Evolutionary conservation across 2,113 vertebrate genomes (phyloP).

Genomic region (Jaculus jaculus): DNA sequence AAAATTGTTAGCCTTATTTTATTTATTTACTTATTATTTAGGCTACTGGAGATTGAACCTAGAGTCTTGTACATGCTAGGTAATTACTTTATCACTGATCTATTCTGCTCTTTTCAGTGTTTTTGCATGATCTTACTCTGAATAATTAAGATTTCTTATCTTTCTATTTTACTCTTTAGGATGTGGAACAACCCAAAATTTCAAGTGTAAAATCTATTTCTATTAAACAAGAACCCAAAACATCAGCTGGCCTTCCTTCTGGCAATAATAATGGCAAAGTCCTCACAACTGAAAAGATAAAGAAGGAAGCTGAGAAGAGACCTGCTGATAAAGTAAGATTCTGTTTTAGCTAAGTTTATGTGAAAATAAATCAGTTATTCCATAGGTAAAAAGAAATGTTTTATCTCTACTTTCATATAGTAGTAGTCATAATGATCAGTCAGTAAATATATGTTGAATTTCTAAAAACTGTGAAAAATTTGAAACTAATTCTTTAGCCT

Average conservation of each 20-base stretch:
- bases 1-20: conserved; percentile 25
- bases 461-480: conserved; percentile 40
- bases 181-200: conserved; percentile 91
- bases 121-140: too few relatives aligned
- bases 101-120: not conserved
- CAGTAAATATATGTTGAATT: not conserved
- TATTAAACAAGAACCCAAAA: conserved; percentile 93
- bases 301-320: conserved; percentile 96
- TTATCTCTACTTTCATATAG: not conserved
- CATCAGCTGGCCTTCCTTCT: conserved; percentile 87
- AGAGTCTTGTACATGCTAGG: not conserved
- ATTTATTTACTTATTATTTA: not conserved
- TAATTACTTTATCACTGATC: not conserved
- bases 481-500: conserved; percentile 5
- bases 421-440: not conserved
- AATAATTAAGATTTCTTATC: conserved; percentile 31
- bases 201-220: conserved; percentile 90
- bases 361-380: not conserved
- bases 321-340: conserved; percentile 92
- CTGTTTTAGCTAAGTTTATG: not conserved
- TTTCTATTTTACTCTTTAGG: conserved; percentile 84
- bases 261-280: conserved; percentile 91
- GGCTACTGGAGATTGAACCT: not conserved
- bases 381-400: not conserved
- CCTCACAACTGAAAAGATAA: conserved; percentile 90